Percentiles rank a stretch among this genome's conserved stretches.
Conservation (phyloP, 2,888 invertebrate species). For the Halictus ligatus region DNA sequence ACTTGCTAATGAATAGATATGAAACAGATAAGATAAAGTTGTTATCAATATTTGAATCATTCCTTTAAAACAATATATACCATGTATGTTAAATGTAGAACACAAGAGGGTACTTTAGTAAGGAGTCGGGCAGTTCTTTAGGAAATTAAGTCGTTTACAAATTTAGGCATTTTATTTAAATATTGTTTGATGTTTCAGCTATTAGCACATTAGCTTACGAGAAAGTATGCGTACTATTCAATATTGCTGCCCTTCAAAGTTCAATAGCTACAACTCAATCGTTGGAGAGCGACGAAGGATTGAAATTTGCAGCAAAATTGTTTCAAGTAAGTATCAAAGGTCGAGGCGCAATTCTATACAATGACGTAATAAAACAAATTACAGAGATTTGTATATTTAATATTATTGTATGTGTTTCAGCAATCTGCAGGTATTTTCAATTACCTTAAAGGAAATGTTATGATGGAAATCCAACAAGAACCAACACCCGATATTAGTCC, state of each 20-base stretch:
- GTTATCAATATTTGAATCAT: constrained; percentile 10
- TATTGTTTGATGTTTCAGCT: constrained; percentile 86
- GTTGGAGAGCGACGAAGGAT: constrained; percentile 95
- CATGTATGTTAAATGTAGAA: background rate
- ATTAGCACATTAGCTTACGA: constrained; percentile 96
- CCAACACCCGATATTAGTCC: constrained; percentile 98
- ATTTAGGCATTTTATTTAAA: background rate
- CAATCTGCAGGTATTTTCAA: constrained; percentile 96
- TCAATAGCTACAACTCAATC: constrained; percentile 94
- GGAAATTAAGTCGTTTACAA: background rate
- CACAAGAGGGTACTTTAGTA: background rate
- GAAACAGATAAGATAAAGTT: constrained; percentile 61
- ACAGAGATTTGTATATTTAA: background rate
- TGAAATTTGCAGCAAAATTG: constrained; percentile 96
- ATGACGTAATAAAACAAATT: background rate
- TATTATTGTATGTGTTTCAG: constrained; percentile 83
- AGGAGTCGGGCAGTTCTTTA: background rate
- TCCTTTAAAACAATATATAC: background rate
- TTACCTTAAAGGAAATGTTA: constrained; percentile 92
- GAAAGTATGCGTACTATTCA: constrained; percentile 97
- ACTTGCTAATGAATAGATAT: background rate
- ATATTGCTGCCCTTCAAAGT: constrained; percentile 97
- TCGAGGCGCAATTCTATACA: background rate
- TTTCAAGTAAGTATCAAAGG: constrained; percentile 88
- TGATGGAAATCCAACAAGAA: constrained; percentile 95